Evolutionary conservation across 2,113 vertebrate genomes (phyloP).

Genomic region (Polyodon spathula): DNA sequence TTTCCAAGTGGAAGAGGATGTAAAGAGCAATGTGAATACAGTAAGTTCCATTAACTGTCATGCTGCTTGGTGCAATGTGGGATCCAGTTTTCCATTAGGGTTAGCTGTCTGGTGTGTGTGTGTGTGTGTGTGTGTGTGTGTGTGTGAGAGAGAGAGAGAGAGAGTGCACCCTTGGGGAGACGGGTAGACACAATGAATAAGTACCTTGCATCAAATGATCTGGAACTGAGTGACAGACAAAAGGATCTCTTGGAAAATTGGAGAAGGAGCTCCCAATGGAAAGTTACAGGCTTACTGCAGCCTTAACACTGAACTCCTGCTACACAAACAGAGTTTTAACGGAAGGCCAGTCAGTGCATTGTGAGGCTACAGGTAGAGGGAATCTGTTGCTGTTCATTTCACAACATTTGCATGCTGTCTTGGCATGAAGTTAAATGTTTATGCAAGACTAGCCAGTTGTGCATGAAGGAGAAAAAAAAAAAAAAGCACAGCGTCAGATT

Average conservation of each 20-base stretch:
- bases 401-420: background rate
- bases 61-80: too few relatives aligned
- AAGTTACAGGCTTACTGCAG: background rate
- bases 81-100: too few relatives aligned
- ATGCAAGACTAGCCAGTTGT: background rate
- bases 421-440: background rate
- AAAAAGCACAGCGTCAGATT: background rate
- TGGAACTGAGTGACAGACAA: constrained; percentile 41
- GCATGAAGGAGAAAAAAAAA: background rate
- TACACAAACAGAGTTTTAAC: background rate
- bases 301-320: background rate
- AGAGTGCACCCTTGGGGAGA: constrained; percentile 14
- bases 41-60: too few relatives aligned
- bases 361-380: background rate
- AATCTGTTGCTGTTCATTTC: constrained; percentile 3
- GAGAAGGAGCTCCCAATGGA: constrained; percentile 16
- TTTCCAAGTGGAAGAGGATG: too few relatives aligned
- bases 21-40: too few relatives aligned
- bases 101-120: too few relatives aligned
- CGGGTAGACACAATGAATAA: constrained; percentile 9
- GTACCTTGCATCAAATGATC: constrained; percentile 39
- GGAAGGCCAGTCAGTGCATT: background rate
- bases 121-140: background rate
- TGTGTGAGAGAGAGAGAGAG: constrained; percentile 9
- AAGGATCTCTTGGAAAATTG: constrained; percentile 25